Evolutionary conservation across 2,797 vertebrate species (phyloP), one percentile per base, ranked within the genome.

Genomic region (Notoglanidium macrostoma): DNA sequence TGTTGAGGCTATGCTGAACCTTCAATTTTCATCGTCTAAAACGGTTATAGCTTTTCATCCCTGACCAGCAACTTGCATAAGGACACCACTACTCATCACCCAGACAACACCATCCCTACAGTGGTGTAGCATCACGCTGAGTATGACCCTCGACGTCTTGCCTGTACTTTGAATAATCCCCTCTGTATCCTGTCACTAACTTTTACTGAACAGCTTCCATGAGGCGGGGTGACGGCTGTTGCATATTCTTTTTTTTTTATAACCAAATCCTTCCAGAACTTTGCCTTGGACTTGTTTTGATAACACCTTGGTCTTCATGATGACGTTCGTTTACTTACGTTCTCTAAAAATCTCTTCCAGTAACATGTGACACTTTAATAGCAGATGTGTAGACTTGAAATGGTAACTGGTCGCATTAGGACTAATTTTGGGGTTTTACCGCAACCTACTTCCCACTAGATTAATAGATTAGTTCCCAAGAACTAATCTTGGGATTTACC

Each of bases 401-500:
- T 61, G 59, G 21, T 61, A 32, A 67, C 63, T 67, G 29, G 65
- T n/a, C 11, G 26, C 11, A 63, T 40, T 40, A 40, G 35, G 35
- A 40, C 35, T 40, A 40, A 40, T 40, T 40, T 40, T 40, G 35
- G 35, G 35, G 35, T 40, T 40, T 40, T 40, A 40, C 35, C 35
- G 2, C 35, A 40, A 40, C 2, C 35, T 40, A 40, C 35, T 40
- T 40, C 35, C 3, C 35, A 40, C 2, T 40, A 40, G 35, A 40
- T 3, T 40, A 40, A 40, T 40, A 40, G 35, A 40, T 40, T 40
- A 40, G 35, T 40, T 40, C 35, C 35, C 61, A 23, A 10, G 61
- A 11, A 9, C 61, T 0, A 63, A 11, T 0, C 0, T 2, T 26
- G 59, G 21, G 8, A 11, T 26, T 2, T n/a, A 23, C 0, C 26